Evolutionary conservation across 2,113 vertebrate genomes (phyloP).

Genomic region (Anoplopoma fimbria): DNA sequence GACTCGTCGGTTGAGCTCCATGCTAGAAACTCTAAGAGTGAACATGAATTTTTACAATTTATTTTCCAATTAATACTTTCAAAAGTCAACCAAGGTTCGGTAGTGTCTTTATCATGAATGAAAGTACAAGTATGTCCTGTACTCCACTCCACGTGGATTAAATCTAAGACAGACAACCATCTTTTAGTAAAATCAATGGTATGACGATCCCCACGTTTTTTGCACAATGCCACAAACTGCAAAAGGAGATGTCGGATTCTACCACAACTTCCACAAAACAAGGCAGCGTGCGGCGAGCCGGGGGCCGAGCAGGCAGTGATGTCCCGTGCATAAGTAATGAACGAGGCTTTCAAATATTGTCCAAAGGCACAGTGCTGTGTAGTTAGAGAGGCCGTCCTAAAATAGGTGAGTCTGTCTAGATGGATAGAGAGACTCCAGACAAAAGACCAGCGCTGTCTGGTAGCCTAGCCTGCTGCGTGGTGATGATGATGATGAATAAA

Average conservation of each 20-base stretch:
- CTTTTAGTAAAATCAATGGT: background rate
- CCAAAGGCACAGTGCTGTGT: slow-evolving; percentile 43
- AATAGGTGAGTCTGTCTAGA: slow-evolving; percentile 64
- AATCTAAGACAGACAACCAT: background rate
- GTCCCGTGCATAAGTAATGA: slow-evolving; percentile 66
- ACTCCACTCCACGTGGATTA: background rate
- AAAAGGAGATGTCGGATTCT: background rate
- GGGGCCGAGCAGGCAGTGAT: background rate
- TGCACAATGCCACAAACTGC: background rate
- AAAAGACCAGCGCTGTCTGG: slow-evolving; percentile 58
- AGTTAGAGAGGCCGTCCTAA: slow-evolving; percentile 47
- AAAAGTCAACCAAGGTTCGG: background rate
- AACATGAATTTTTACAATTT: background rate
- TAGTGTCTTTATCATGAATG: background rate
- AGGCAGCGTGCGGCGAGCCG: background rate
- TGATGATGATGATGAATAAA: slow-evolving; percentile 57
- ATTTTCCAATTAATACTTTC: background rate
- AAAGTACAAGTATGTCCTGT: background rate
- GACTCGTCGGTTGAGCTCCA: background rate
- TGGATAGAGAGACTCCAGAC: slow-evolving; percentile 62
- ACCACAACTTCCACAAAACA: background rate
- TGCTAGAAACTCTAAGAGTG: background rate
- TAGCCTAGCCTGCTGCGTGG: slow-evolving; percentile 33
- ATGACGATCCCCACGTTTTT: background rate
- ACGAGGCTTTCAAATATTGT: slow-evolving; percentile 73